Conservation (phyloP, 2,797 vertebrate species). For the Argya squamiceps region DNA sequence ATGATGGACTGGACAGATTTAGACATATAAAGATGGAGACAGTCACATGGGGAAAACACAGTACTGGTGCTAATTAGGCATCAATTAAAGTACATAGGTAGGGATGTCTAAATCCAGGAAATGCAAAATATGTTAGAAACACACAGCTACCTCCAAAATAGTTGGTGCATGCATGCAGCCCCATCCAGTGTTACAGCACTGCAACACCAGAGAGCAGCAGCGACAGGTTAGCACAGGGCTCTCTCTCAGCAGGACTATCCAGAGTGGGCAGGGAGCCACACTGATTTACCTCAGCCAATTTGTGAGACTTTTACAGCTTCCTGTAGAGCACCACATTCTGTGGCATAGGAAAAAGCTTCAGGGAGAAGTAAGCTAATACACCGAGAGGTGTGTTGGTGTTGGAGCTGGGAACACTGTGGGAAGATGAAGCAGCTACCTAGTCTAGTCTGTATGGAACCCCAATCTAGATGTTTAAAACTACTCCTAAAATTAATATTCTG, state of each 20-base stretch:
- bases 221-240: not conserved
- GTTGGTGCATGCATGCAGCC: not conserved
- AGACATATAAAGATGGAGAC: not conserved
- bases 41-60: not conserved
- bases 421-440: not conserved
- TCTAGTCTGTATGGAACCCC: not conserved
- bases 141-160: not conserved
- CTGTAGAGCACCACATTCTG: fast-evolving
- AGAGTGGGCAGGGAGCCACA: not conserved
- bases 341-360: not conserved
- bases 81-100: not conserved
- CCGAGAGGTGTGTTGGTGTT: not conserved
- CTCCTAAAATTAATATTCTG: not conserved
- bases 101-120: not conserved
- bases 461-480: not conserved
- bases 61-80: not conserved
- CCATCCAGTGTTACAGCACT: not conserved
- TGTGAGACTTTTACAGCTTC: not conserved
- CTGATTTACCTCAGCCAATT: not conserved
- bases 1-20: not conserved
- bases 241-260: not conserved
- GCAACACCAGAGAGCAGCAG: not conserved
- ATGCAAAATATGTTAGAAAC: not conserved
- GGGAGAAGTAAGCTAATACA: not conserved
- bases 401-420: not conserved